Conservation (phyloP, 2,888 invertebrate genomes). For the Parelbella ahira region DNA sequence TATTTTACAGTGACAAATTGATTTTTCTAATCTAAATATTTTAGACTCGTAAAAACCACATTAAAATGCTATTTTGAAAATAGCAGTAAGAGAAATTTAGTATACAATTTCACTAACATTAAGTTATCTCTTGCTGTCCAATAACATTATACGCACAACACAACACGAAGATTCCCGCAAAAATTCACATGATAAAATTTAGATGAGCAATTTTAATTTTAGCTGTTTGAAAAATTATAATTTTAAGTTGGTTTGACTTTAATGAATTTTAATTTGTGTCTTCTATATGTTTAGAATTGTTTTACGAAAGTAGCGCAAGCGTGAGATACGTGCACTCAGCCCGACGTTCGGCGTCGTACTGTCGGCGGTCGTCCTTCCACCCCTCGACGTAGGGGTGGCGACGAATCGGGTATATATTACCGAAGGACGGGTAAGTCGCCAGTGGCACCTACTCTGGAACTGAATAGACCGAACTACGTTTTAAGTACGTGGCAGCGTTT, state of each 20-base stretch:
- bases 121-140: no score
- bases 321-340: conserved; percentile 32
- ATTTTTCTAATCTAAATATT: neutral
- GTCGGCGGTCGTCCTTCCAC: conserved; percentile 35
- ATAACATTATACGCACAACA: conserved; percentile 8
- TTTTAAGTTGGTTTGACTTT: neutral
- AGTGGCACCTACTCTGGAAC: conserved; percentile 3
- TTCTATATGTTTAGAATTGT: neutral
- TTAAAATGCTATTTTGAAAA: conserved; percentile 3
- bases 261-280: neutral
- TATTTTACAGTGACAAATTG: neutral
- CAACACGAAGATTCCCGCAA: conserved; percentile 1
- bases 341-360: conserved; percentile 46
- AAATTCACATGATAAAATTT: neutral
- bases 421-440: conserved; percentile 9
- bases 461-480: neutral
- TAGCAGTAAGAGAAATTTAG: neutral
- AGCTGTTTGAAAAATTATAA: neutral
- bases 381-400: conserved; percentile 22
- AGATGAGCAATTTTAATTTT: neutral
- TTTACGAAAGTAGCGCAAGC: conserved; percentile 4
- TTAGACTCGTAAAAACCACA: conserved; percentile 4
- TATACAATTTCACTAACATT: neutral
- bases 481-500: no score
- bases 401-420: conserved; percentile 18